Evolutionary conservation across 1,140 invertebrate species (phyloP).

Genomic region (Diorhabda carinulata): DNA sequence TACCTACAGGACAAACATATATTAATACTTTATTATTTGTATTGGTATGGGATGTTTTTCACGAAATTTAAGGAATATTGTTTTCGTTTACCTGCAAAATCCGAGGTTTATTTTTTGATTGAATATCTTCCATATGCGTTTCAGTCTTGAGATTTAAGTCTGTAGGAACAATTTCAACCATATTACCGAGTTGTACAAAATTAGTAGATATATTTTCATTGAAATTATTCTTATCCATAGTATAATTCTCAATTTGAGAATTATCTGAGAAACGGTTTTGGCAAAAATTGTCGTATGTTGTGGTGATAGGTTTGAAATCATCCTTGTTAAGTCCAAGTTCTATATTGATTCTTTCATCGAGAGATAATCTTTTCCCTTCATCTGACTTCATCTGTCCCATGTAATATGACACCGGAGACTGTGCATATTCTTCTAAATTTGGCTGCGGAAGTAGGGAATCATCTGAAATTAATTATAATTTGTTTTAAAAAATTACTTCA

Average conservation of each 20-base stretch:
- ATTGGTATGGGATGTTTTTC: neutral
- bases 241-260: neutral
- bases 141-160: conserved; percentile 18
- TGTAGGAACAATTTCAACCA: conserved; percentile 55
- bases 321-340: conserved; percentile 36
- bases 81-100: conserved; percentile 12
- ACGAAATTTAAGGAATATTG: too few species aligned
- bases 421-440: conserved; percentile 11
- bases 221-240: neutral
- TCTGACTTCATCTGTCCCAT: neutral
- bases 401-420: conserved; percentile 10
- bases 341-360: conserved; percentile 43
- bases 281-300: conserved; percentile 12
- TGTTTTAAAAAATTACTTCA: too few species aligned
- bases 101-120: conserved; percentile 7
- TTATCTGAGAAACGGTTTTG: conserved; percentile 7
- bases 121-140: neutral
- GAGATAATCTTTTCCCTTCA: conserved; percentile 38
- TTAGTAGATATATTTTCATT: conserved; percentile 1
- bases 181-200: conserved; percentile 54
- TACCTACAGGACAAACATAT: conserved; percentile 46
- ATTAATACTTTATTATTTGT: conserved; percentile 10
- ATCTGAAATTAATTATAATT: conserved; percentile 36
- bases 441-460: conserved; percentile 44
- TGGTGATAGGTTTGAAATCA: conserved; percentile 11